Conservation (phyloP, 2,113 vertebrate genomes). For the Xenopus laevis region DNA sequence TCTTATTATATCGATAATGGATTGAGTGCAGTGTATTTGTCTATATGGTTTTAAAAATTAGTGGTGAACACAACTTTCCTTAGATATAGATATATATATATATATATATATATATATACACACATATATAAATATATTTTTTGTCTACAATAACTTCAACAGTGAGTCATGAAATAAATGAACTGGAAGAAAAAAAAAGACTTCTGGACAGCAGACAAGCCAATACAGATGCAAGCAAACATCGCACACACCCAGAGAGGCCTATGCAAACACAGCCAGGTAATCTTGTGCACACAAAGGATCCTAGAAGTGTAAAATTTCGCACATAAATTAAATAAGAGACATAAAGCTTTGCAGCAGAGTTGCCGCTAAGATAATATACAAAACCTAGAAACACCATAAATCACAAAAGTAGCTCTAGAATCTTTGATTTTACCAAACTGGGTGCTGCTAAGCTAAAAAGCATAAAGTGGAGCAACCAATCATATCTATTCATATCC, state of each 20-base stretch:
- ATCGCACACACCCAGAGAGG: constrained; percentile 4
- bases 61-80: too few relatives aligned
- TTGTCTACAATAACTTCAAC: neutral
- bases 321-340: neutral
- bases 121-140: too few relatives aligned
- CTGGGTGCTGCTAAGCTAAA: too few relatives aligned
- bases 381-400: neutral
- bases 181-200: neutral
- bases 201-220: constrained; percentile 19
- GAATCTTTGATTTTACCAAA: too few relatives aligned
- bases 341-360: neutral
- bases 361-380: neutral
- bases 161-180: neutral
- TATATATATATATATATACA: too few relatives aligned
- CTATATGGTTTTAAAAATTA: too few relatives aligned
- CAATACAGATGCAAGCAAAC: constrained; percentile 13
- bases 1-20: too few relatives aligned
- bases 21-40: too few relatives aligned
- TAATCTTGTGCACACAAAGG: constrained; percentile 10
- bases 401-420: too few relatives aligned
- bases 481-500: too few relatives aligned
- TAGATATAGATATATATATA: too few relatives aligned
- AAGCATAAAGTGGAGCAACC: too few relatives aligned
- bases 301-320: constrained; percentile 25
- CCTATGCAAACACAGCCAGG: neutral